Conservation (phyloP, 2,113 vertebrate genomes). For the Thryonomys swinderianus region DNA sequence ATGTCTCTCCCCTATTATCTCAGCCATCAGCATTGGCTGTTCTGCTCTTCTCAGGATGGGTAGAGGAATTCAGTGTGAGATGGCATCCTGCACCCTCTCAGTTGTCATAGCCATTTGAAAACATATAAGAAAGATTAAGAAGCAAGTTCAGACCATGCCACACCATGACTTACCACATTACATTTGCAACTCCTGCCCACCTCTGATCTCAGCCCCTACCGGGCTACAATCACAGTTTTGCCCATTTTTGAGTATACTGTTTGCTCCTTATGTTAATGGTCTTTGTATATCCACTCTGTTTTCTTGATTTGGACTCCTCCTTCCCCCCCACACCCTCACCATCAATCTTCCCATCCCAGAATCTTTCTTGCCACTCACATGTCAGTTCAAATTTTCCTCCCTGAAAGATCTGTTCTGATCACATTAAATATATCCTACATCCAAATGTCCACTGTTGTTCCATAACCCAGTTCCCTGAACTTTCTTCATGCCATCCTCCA, state of each 20-base stretch:
- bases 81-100: background rate
- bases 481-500: background rate
- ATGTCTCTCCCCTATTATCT: background rate
- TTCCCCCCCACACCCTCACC: background rate
- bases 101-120: background rate
- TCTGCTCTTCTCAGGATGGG: background rate
- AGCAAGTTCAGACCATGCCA: background rate
- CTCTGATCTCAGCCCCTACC: background rate
- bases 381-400: background rate
- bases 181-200: background rate
- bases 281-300: background rate
- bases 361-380: background rate
- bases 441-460: background rate
- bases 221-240: background rate
- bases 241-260: background rate
- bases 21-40: background rate
- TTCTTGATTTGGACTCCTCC: background rate
- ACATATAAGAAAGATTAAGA: background rate
- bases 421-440: background rate
- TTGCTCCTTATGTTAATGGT: background rate
- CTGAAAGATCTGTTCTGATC: background rate
- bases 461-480: background rate
- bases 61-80: background rate
- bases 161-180: background rate
- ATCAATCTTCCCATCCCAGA: background rate